These are phyloP conservation scores for Apolygus lucorum DNA, from an alignment of 1,140 invertebrate species.

Conservation along the genomic window DNA sequence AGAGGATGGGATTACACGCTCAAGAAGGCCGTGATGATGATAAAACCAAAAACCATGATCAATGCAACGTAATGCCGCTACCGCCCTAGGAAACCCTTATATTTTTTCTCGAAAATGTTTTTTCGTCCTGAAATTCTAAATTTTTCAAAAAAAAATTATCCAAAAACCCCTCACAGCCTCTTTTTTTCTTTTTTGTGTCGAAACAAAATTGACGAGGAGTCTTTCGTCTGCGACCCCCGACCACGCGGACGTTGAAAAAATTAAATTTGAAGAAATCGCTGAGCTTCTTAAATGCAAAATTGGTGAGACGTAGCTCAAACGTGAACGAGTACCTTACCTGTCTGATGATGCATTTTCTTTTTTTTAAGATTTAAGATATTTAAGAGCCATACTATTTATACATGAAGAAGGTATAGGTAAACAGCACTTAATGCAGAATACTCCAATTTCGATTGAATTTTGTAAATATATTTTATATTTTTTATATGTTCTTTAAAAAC, in stretches of 20 bases:
- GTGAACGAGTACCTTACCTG: background rate
- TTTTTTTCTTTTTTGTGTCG: background rate
- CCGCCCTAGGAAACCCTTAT: background rate
- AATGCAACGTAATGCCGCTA: slow-evolving; percentile 24
- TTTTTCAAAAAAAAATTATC: background rate
- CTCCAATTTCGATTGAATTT: slow-evolving; percentile 1
- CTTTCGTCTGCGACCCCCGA: background rate
- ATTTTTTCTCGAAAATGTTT: background rate
- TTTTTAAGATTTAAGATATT: background rate
- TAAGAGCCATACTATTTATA: slow-evolving; percentile 1
- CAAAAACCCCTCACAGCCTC: background rate
- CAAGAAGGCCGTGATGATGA: slow-evolving; percentile 84
- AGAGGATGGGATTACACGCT: slow-evolving; percentile 87
- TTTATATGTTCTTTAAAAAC: background rate
- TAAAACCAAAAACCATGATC: slow-evolving; percentile 58
- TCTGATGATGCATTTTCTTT: background rate
- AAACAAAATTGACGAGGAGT: background rate
- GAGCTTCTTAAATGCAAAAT: background rate
- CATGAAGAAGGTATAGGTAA: background rate
- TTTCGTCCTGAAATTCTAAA: background rate
- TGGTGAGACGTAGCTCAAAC: background rate
- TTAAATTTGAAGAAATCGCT: background rate
- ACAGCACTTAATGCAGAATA: slow-evolving; percentile 5
- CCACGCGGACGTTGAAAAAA: background rate
- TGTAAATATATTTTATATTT: slow-evolving; percentile 14